Percentiles rank a stretch among this genome's conserved stretches.
Evolutionary conservation across 2,797 vertebrate genomes (phyloP).

Genomic region (Melanotaenia pygmaea): DNA sequence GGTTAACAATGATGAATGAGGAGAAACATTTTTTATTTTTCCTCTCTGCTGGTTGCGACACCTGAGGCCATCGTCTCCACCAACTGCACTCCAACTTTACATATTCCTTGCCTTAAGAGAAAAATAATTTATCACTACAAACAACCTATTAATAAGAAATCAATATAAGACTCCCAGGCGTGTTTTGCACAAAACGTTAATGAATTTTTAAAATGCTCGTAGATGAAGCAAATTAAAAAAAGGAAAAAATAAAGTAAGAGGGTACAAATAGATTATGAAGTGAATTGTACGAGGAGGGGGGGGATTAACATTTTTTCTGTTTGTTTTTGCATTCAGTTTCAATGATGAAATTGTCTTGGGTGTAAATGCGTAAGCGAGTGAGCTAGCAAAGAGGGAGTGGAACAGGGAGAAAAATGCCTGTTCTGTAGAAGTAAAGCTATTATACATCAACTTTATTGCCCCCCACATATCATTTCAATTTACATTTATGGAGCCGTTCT

Average conservation of each 20-base stretch:
- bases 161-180: constrained; percentile 74
- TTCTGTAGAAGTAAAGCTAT: constrained; percentile 19
- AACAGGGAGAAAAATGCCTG: constrained; percentile 6
- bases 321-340: constrained; percentile 23
- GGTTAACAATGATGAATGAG: constrained; percentile 47
- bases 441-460: constrained; percentile 58
- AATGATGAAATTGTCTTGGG: constrained; percentile 35
- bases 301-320: too few relatives aligned
- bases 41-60: constrained; percentile 34
- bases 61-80: constrained; percentile 40
- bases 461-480: constrained; percentile 61
- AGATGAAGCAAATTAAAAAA: constrained; percentile 73
- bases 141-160: constrained; percentile 84
- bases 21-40: constrained; percentile 53
- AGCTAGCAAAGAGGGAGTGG: constrained; percentile 10
- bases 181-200: constrained; percentile 73
- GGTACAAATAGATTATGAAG: constrained; percentile 32
- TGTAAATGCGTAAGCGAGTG: constrained; percentile 7
- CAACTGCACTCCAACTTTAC: constrained; percentile 51
- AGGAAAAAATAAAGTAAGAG: constrained; percentile 48
- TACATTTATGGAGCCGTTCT: constrained; percentile 55
- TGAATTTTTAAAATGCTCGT: constrained; percentile 78
- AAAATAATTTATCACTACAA: constrained; percentile 78
- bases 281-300: constrained; percentile 31
- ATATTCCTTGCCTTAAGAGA: constrained; percentile 70